Conservation (phyloP, 30 jellyfish, hydroid and myxozoan genomes). For the Catostylus mosaicus region DNA sequence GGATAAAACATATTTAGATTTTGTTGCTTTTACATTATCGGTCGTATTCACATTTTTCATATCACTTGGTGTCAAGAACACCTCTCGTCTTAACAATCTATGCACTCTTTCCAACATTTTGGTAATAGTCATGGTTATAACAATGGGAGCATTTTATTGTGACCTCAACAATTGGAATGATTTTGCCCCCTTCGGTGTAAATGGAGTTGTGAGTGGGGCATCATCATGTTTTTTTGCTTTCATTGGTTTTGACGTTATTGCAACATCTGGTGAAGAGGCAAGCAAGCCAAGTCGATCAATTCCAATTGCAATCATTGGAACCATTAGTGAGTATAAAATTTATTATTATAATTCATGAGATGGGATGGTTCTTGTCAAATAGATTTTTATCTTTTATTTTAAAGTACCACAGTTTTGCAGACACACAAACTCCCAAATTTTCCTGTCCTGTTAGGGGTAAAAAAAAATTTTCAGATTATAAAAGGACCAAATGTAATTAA, state of each 20-base stretch:
- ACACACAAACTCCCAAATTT: not conserved
- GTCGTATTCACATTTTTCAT: constrained; percentile 52
- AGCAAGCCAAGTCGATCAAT: constrained; percentile 79
- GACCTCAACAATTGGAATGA: constrained; percentile 49
- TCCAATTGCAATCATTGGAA: constrained; percentile 79
- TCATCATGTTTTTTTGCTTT: constrained; percentile 90
- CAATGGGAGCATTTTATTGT: constrained; percentile 89
- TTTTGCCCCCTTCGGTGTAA: constrained; percentile 79
- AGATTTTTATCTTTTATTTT: not conserved
- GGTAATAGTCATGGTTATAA: constrained; percentile 76
- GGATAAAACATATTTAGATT: constrained; percentile 51
- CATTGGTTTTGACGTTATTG: constrained; percentile 90
- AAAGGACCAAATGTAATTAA: no score
- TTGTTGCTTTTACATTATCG: constrained; percentile 57
- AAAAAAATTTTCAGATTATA: no score
- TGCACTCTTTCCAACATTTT: constrained; percentile 77
- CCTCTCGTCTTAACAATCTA: constrained; percentile 75
- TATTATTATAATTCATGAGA: not conserved
- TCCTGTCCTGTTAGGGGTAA: not conserved
- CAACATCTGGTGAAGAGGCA: constrained; percentile 90
- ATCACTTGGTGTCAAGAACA: constrained; percentile 75
- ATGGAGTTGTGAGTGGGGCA: constrained; percentile 85
- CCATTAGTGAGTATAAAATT: constrained; percentile 70
- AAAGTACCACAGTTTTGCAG: no score
- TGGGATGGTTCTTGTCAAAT: no score